Evolutionary conservation across 1,140 invertebrate genomes (phyloP).

Genomic region (Andricus grossulariae): DNA sequence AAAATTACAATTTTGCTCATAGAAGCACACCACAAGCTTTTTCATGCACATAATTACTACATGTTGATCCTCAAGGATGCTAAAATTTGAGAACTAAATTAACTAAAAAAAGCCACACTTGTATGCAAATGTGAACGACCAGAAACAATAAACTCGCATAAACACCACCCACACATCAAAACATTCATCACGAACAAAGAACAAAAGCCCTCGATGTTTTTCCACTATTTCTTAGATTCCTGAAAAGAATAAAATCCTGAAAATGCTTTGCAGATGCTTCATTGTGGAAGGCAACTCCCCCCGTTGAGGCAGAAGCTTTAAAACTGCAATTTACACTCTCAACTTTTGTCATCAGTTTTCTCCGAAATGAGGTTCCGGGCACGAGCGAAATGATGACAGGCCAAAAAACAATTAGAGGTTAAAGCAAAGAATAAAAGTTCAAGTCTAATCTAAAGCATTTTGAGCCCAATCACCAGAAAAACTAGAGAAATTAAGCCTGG

Average conservation of each 20-base stretch:
- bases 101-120: conserved; percentile 1
- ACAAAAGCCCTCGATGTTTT: neutral
- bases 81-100: neutral
- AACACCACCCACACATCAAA: neutral
- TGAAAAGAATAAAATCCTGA: neutral
- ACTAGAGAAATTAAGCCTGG: too few relatives aligned
- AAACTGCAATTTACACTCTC: too few relatives aligned
- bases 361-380: too few relatives aligned
- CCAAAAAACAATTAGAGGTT: too few relatives aligned
- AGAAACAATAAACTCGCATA: neutral
- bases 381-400: too few relatives aligned
- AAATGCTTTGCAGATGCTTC: neutral
- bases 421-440: too few relatives aligned
- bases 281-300: neutral
- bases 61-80: neutral
- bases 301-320: neutral
- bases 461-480: too few relatives aligned
- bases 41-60: neutral
- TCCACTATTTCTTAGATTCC: neutral
- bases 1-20: neutral
- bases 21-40: neutral
- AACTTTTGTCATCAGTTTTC: too few relatives aligned
- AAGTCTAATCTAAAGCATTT: too few relatives aligned
- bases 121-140: conserved; percentile 16
- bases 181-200: conserved; percentile 4